Conservation (phyloP, 2,888 invertebrate species). For the Heteromurus nitidus region DNA sequence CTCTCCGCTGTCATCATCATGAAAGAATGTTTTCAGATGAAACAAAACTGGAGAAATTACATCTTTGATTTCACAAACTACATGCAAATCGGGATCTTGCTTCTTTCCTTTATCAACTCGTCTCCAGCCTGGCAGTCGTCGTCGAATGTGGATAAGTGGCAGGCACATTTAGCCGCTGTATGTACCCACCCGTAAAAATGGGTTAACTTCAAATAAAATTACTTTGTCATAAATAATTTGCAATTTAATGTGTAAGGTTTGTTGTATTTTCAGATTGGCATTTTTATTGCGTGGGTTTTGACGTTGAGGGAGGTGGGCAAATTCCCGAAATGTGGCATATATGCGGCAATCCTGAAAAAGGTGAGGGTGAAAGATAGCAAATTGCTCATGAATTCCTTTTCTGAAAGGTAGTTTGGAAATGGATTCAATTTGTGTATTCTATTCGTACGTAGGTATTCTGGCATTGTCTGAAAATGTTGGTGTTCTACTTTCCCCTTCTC, state of each 20-base stretch:
- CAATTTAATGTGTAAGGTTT: no score
- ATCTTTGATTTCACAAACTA: conserved; percentile 46
- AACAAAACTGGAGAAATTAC: conserved; percentile 39
- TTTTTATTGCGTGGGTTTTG: conserved; percentile 66
- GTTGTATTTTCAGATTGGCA: conserved; percentile 63
- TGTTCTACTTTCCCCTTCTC: conserved; percentile 66
- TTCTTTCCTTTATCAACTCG: conserved; percentile 54
- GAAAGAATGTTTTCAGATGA: conserved; percentile 67
- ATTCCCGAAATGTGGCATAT: conserved; percentile 66
- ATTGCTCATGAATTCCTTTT: conserved; percentile 1
- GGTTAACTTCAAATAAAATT: no score
- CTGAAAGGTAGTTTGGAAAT: no score
- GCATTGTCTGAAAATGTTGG: conserved; percentile 67
- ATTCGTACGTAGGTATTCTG: conserved; percentile 53
- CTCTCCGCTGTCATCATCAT: conserved; percentile 42
- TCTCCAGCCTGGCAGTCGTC: conserved; percentile 49
- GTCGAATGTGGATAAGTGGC: conserved; percentile 58
- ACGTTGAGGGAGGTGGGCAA: conserved; percentile 65
- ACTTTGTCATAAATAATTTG: no score
- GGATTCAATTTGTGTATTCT: neutral
- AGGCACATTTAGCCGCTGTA: conserved; percentile 64
- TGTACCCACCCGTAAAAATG: no score
- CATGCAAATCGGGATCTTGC: conserved; percentile 37
- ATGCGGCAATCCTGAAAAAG: conserved; percentile 66
- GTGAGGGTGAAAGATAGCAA: conserved; percentile 10